Evolutionary conservation across 2,888 invertebrate genomes (phyloP).

Genomic region (Drosophila mimica): DNA sequence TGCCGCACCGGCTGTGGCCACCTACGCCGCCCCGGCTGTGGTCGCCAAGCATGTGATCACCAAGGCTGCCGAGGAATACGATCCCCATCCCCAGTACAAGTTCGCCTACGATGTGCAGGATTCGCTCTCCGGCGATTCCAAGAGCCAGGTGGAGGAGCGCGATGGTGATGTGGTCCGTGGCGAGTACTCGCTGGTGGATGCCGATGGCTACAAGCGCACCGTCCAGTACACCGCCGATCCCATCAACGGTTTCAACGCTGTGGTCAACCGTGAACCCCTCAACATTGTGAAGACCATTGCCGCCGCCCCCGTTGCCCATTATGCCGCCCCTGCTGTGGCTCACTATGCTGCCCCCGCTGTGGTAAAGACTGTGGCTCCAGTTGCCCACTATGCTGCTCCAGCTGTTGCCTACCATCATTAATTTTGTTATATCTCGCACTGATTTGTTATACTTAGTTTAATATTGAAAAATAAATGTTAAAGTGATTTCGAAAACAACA

Average conservation of each 20-base stretch:
- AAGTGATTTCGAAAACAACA: slow-evolving; percentile 13
- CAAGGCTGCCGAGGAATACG: slow-evolving; percentile 78
- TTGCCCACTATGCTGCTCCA: slow-evolving; percentile 43
- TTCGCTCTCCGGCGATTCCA: slow-evolving; percentile 82
- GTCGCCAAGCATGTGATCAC: slow-evolving; percentile 67
- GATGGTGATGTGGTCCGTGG: slow-evolving; percentile 84
- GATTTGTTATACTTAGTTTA: slow-evolving; percentile 40
- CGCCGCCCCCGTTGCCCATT: slow-evolving; percentile 37
- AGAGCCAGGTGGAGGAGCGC: slow-evolving; percentile 83
- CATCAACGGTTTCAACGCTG: slow-evolving; percentile 83
- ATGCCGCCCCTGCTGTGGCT: slow-evolving; percentile 51
- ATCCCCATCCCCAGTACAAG: slow-evolving; percentile 82
- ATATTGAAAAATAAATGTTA: slow-evolving; percentile 43
- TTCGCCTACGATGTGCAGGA: slow-evolving; percentile 84
- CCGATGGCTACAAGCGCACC: slow-evolving; percentile 83
- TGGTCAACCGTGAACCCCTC: slow-evolving; percentile 80
- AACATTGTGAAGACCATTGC: slow-evolving; percentile 46
- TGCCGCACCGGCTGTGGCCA: slow-evolving; percentile 45
- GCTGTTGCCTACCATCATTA: slow-evolving; percentile 55
- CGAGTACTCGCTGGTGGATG: slow-evolving; percentile 83
- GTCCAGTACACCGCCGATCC: slow-evolving; percentile 83
- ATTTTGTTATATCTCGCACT: slow-evolving; percentile 7
- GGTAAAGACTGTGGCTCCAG: slow-evolving; percentile 38
- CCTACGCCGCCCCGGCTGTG: slow-evolving; percentile 55
- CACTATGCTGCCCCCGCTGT: slow-evolving; percentile 39